These are phyloP conservation scores for Ataeniobius toweri DNA, from an alignment of 2,797 vertebrate genomes.

Conservation along the genomic window DNA sequence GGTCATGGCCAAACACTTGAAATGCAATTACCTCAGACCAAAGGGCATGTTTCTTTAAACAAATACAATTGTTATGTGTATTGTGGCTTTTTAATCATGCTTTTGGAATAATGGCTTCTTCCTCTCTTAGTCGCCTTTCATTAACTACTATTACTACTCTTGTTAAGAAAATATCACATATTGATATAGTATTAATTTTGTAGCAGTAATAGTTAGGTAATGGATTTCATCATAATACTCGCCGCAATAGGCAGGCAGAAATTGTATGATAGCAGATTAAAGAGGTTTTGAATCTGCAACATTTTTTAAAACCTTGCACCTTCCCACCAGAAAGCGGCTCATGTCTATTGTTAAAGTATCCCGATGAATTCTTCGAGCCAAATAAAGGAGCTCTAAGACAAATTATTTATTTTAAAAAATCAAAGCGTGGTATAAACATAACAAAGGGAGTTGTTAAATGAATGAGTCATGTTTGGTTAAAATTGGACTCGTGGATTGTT, in stretches of 20 bases:
- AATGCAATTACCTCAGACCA: neutral
- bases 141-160: neutral
- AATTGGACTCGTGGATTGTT: neutral
- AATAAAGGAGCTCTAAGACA: neutral
- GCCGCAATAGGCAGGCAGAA: neutral
- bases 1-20: neutral
- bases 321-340: neutral
- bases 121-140: neutral
- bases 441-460: neutral
- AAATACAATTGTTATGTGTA: neutral
- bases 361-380: neutral
- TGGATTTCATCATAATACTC: neutral
- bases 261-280: neutral
- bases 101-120: neutral
- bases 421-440: neutral
- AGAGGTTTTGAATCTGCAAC: neutral
- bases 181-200: no score
- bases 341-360: neutral
- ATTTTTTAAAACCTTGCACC: neutral
- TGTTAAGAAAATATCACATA: neutral
- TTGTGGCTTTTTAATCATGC: neutral
- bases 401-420: neutral
- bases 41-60: neutral
- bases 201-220: neutral
- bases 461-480: conserved; percentile 1